A percentile compares a stretch with the other conserved stretches of the same genome.
Conservation (phyloP, 2,888 invertebrate genomes). For the Daptonema setosum region DNA sequence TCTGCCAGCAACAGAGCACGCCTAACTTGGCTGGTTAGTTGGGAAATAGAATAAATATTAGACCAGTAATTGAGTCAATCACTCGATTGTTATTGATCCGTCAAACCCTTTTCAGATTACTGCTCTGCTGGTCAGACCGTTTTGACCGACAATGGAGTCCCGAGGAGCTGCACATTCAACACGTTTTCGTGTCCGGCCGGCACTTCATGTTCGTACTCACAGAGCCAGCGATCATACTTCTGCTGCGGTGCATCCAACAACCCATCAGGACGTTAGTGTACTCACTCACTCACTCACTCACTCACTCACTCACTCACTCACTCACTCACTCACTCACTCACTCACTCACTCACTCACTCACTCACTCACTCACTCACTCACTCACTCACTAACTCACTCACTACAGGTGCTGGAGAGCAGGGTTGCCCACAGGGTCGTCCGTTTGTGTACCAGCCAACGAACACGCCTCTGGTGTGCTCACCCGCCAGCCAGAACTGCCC, state of each 20-base stretch:
- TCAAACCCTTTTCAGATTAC: neutral
- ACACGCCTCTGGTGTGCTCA: neutral
- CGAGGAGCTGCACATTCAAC: neutral
- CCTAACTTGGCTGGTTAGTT: neutral
- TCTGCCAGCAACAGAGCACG: too few relatives aligned
- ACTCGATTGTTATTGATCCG: neutral
- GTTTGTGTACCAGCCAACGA: neutral
- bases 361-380: too few relatives aligned
- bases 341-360: too few relatives aligned
- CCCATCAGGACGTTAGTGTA: neutral
- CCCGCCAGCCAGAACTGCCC: neutral
- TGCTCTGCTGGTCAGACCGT: neutral
- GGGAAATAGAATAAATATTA: neutral
- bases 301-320: too few relatives aligned
- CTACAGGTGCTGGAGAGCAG: too few relatives aligned
- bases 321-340: too few relatives aligned
- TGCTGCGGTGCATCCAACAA: neutral
- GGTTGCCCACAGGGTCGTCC: neutral
- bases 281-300: too few relatives aligned
- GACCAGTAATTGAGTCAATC: neutral
- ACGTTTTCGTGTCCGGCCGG: neutral
- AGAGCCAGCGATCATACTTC: neutral
- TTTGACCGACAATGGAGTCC: neutral
- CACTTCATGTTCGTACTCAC: neutral
- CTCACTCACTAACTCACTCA: too few relatives aligned